Percentiles rank a stretch among this genome's conserved stretches.
Evolutionary conservation across 2,113 vertebrate genomes (phyloP).

Genomic region (Oreochromis tanganicae): DNA sequence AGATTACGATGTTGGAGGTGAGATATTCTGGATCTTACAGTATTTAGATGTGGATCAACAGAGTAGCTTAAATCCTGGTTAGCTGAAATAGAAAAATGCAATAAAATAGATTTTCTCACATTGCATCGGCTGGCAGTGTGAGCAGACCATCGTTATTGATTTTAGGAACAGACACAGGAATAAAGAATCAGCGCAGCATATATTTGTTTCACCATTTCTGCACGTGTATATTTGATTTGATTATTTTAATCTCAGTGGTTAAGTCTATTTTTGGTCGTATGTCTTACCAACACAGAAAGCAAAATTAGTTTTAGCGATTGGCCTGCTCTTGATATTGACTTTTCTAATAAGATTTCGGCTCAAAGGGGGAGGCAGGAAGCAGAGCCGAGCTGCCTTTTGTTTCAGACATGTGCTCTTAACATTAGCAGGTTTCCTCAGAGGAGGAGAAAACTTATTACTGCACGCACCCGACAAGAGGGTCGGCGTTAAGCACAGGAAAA

Average conservation of each 20-base stretch:
- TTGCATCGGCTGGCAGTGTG: neutral
- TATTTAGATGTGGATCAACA: constrained; percentile 1
- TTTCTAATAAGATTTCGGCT: constrained; percentile 42
- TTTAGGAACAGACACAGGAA: neutral
- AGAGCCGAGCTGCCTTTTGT: constrained; percentile 36
- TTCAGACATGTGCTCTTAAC: constrained; percentile 64
- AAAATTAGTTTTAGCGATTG: constrained; percentile 41
- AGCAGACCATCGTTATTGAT: constrained; percentile 17
- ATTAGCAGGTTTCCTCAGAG: constrained; percentile 47
- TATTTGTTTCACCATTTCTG: neutral
- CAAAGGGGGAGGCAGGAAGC: constrained; percentile 22
- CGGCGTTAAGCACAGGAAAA: constrained; percentile 10
- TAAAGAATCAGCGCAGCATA: neutral
- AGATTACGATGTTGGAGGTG: neutral
- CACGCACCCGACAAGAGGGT: constrained; percentile 29
- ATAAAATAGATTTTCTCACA: constrained; percentile 34
- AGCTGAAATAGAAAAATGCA: constrained; percentile 15
- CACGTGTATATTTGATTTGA: neutral
- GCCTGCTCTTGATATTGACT: constrained; percentile 54
- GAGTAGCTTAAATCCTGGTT: neutral
- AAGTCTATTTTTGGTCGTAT: constrained; percentile 5
- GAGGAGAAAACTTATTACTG: constrained; percentile 39
- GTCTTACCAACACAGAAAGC: constrained; percentile 17
- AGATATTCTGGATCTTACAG: neutral
- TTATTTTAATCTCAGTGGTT: neutral